Evolutionary conservation across 2,888 invertebrate genomes (phyloP), one percentile per base, ranked within the genome.

Genomic region (Petrophora chlorosata): DNA sequence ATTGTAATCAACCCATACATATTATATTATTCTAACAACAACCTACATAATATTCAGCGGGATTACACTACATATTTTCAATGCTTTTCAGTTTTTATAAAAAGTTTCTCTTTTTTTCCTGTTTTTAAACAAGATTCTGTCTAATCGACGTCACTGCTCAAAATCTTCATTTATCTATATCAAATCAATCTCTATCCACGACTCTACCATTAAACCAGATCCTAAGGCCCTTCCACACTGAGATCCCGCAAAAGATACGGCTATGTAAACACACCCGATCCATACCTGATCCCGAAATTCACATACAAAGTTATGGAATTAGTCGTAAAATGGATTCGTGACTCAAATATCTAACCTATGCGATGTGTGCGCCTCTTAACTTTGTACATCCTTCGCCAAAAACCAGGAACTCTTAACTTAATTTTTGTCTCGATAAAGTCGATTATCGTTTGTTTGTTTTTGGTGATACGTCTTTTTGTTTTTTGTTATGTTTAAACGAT

Each of bases 281-380:
- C 54, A 66, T 80, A 85, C 85, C 85, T 86, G 86, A 85, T 85
- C 85, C 86, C 84, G 74, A 82, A 84, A 86, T 85, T 84, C 89
- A 83, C 89, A 89, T 90, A 88, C 85, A 84, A 86, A 90, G 89
- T 90, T 90, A 90, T 90, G 88, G 88, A 90, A 89, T 90, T 90
- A 90, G 85, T 89, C 89, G 86, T 90, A 90, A 90, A 90, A 90
- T 87, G 87, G 82, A 80, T 85, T 82, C 89, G 89, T 90, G 89
- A 88, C 89, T 89, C 82, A 89, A 90, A 89, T 90, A 85, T 84
- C 84, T 85, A 89, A 85, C 87, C 81, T 85, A 82, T 84, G 80
- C 82, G 77, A 70, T 74, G 72, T 61, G 49, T 40, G 16, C 26
- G 14, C 50, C 39, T 32, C 38, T 42, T 49, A 56, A 66, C 48